Evolutionary conservation across 2,113 vertebrate genomes (phyloP).

Genomic region (Bujurquina vittata): DNA sequence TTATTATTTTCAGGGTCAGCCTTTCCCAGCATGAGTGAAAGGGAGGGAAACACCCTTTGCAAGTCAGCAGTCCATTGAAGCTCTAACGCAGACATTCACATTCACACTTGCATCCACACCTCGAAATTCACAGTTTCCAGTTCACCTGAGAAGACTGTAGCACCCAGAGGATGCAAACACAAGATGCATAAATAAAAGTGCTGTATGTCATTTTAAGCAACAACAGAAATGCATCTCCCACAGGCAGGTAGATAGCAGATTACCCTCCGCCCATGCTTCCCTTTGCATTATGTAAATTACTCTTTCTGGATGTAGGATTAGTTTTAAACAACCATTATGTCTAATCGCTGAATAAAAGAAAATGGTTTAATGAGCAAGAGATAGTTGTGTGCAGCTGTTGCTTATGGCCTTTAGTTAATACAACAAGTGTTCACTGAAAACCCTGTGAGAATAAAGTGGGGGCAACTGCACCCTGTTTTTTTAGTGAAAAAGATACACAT

Average conservation of each 20-base stretch:
- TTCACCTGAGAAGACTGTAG: conserved; percentile 17
- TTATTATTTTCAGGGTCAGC: conserved; percentile 20
- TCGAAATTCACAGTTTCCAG: conserved; percentile 23
- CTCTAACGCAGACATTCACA: conserved; percentile 4
- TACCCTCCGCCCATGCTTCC: background rate
- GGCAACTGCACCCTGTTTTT: background rate
- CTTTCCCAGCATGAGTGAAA: background rate
- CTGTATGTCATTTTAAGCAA: background rate
- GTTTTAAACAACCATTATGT: conserved; percentile 23
- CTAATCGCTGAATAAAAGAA: conserved; percentile 6
- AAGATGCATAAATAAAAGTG: background rate
- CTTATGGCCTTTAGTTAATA: background rate
- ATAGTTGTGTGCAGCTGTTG: background rate
- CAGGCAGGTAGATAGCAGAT: conserved; percentile 3
- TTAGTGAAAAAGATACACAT: background rate
- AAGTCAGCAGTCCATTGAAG: conserved; percentile 14
- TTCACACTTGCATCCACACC: conserved; percentile 28
- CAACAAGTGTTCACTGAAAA: background rate
- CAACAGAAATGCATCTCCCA: background rate
- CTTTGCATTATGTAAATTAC: conserved; percentile 6
- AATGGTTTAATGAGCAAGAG: conserved; percentile 7
- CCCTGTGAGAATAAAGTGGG: background rate
- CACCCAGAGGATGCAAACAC: background rate
- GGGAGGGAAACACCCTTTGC: conserved; percentile 1
- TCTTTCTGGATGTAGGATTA: background rate